Percentiles rank a stretch among this genome's conserved stretches.
phyloP scores from a whole-genome alignment of 2,888 invertebrate genomes.

The Trissolcus japonicus region DNA sequence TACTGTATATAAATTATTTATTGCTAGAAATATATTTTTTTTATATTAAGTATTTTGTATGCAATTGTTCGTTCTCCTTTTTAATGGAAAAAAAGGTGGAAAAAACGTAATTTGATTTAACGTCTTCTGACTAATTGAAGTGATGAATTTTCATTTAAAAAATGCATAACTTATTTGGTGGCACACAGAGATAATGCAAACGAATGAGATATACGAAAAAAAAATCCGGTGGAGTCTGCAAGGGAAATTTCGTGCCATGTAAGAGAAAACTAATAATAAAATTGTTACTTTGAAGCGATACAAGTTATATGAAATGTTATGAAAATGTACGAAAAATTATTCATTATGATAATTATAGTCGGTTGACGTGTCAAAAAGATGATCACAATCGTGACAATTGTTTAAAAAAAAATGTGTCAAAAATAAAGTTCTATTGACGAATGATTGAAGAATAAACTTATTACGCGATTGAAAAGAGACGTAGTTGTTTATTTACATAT shows the following conservation, averaged over 20 bases:
- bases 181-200: conserved; percentile 13
- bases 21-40: conserved; percentile 32
- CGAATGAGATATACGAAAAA: conserved; percentile 4
- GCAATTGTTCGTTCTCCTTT: background rate
- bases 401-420: conserved; percentile 63
- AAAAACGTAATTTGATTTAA: background rate
- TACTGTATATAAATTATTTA: conserved; percentile 41
- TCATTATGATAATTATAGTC: conserved; percentile 61
- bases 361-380: conserved; percentile 65
- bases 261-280: conserved; percentile 42
- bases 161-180: conserved; percentile 13
- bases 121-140: too few relatives aligned
- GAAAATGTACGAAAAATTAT: conserved; percentile 62
- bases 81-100: background rate
- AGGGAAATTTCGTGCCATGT: conserved; percentile 41
- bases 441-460: conserved; percentile 66
- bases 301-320: conserved; percentile 70
- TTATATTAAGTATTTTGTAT: conserved; percentile 31
- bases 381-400: conserved; percentile 33
- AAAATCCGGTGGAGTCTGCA: conserved; percentile 23
- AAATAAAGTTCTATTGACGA: conserved; percentile 66
- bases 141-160: background rate
- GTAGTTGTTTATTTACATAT: conserved; percentile 12
- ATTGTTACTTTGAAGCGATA: conserved; percentile 64
- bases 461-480: conserved; percentile 62